Evolutionary conservation across 2,797 vertebrate species (phyloP).

Genomic region (Petrocephalus schoutedeni): DNA sequence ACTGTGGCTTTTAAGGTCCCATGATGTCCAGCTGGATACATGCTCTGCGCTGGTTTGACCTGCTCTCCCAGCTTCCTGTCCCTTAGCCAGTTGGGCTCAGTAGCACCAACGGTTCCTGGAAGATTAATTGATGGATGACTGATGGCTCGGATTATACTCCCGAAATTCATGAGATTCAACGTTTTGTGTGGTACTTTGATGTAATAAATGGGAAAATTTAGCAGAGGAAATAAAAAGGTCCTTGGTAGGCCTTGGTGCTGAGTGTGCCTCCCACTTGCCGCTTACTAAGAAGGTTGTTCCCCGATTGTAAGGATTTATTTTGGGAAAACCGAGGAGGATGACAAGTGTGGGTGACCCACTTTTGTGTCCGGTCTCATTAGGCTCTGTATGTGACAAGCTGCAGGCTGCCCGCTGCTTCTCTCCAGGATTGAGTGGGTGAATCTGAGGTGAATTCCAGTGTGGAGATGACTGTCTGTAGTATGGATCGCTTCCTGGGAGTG

Average conservation of each 20-base stretch:
- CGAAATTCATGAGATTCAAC: background rate
- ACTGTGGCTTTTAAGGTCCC: background rate
- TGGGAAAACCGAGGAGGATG: background rate
- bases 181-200: background rate
- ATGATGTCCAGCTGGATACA: too few species aligned
- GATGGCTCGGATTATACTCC: background rate
- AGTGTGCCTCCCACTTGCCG: background rate
- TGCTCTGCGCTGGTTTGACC: background rate
- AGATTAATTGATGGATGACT: background rate
- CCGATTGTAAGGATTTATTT: background rate
- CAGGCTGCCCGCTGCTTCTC: background rate
- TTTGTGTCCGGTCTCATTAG: background rate
- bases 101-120: background rate
- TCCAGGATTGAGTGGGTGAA: background rate
- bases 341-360: slow-evolving; percentile 2
- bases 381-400: background rate
- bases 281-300: background rate
- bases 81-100: background rate
- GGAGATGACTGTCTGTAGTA: background rate
- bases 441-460: background rate
- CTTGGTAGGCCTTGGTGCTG: background rate
- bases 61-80: background rate
- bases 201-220: background rate
- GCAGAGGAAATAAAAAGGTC: background rate
- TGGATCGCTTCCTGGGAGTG: background rate